Percentiles rank a stretch among this genome's conserved stretches.
Evolutionary conservation across 2,797 vertebrate species (phyloP).

Genomic region (Pipistrellus pipistrellus): DNA sequence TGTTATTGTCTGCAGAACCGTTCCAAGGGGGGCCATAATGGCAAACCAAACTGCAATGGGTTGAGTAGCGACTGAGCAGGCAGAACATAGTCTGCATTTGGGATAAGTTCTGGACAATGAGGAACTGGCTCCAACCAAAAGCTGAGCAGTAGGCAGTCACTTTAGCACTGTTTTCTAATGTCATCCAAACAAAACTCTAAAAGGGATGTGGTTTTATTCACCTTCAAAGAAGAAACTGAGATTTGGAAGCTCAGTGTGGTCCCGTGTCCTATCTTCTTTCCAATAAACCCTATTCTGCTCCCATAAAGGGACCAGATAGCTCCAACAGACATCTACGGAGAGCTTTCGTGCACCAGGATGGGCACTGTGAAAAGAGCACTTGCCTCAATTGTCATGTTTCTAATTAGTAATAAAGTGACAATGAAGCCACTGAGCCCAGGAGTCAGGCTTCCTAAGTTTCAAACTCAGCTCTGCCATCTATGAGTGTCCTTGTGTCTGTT

Average conservation of each 20-base stretch:
- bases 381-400: neutral
- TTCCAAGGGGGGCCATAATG: neutral
- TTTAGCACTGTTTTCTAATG: constrained; percentile 33
- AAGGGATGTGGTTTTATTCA: neutral
- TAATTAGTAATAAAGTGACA: neutral
- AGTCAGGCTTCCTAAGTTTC: neutral
- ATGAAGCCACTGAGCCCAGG: neutral
- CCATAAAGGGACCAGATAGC: neutral
- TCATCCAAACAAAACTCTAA: constrained; percentile 49
- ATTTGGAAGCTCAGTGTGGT: neutral
- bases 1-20: constrained; percentile 53
- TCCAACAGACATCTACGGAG: neutral
- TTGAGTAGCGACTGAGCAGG: neutral
- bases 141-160: neutral
- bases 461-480: neutral
- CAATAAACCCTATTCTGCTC: neutral
- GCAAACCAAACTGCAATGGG: neutral
- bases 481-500: neutral
- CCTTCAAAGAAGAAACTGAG: neutral
- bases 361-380: neutral
- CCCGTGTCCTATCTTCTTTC: neutral
- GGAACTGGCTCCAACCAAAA: neutral
- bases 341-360: neutral
- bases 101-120: constrained; percentile 14
- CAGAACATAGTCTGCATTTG: constrained; percentile 1